Percentiles rank a stretch among this genome's conserved stretches.
Conservation (phyloP, 2,797 vertebrate species). For the Alosa sapidissima region DNA sequence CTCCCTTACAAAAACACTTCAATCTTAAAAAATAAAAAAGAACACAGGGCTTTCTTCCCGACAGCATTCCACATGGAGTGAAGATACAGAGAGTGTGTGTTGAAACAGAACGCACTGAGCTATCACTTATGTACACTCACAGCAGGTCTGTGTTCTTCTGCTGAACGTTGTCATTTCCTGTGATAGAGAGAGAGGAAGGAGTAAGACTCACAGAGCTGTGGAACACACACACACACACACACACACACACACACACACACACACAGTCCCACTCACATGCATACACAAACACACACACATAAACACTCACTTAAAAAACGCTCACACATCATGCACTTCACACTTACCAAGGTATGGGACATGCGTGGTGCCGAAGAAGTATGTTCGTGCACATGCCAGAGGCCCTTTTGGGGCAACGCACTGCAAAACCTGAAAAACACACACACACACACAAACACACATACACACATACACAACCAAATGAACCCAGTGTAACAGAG, state of each 20-base stretch:
- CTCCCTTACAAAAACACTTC: not conserved
- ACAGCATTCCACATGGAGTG: not conserved
- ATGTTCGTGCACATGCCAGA: constrained; percentile 91
- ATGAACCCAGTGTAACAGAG: too few species aligned
- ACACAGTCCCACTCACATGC: not conserved
- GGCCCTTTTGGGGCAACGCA: constrained; percentile 94
- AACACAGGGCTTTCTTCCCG: not conserved
- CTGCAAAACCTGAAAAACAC: constrained; percentile 81
- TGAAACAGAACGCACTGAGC: not conserved
- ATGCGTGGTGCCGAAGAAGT: constrained; percentile 92
- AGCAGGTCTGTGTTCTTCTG: constrained; percentile 80
- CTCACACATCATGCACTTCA: not conserved
- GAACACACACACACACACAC: not conserved
- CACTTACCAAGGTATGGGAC: constrained; percentile 85
- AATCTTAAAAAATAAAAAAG: not conserved
- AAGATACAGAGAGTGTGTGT: not conserved
- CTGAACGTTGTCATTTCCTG: constrained; percentile 76
- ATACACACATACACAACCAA: too few species aligned
- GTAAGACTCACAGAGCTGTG: not conserved
- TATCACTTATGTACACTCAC: constrained; percentile 72
- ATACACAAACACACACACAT: not conserved
- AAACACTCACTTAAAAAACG: not conserved
- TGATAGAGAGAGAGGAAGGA: constrained; percentile 40
- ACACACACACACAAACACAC: constrained; percentile 2
- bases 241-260: not conserved